Conservation (phyloP, 2,888 invertebrate species). For the Zygogramma bicolorata region DNA sequence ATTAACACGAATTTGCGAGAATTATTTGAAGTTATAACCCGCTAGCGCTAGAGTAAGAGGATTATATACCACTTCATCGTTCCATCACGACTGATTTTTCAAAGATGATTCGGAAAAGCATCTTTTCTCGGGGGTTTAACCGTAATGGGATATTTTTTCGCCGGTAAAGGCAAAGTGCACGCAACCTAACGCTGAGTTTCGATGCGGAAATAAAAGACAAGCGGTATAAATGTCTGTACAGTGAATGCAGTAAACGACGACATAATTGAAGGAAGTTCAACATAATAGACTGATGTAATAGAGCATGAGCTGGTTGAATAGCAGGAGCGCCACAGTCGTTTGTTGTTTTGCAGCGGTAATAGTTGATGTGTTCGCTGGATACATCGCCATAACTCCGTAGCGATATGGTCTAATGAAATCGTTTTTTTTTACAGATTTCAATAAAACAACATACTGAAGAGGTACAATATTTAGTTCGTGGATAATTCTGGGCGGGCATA, state of each 20-base stretch:
- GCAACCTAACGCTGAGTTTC: neutral
- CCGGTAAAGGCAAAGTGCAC: neutral
- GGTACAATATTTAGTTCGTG: neutral
- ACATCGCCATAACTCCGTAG: neutral
- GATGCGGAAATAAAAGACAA: conserved; percentile 15
- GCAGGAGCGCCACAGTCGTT: conserved; percentile 27
- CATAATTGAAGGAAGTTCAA: conserved; percentile 35
- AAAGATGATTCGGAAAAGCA: no score
- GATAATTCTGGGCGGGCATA: neutral
- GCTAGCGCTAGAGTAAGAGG: no score
- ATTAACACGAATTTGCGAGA: no score
- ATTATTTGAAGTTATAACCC: no score
- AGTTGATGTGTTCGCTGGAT: neutral
- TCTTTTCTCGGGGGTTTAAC: neutral
- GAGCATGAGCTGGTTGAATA: conserved; percentile 28
- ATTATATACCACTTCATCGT: no score
- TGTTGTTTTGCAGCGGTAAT: conserved; percentile 14
- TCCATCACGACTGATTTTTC: no score
- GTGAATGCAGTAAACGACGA: conserved; percentile 12
- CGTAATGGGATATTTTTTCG: neutral
- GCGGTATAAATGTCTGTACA: conserved; percentile 1
- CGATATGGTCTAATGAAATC: neutral
- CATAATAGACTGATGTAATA: conserved; percentile 32
- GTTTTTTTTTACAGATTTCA: neutral
- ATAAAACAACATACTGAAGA: neutral